Evolutionary conservation across 2,113 vertebrate genomes (phyloP).

Genomic region (Odobenus rosmarus): DNA sequence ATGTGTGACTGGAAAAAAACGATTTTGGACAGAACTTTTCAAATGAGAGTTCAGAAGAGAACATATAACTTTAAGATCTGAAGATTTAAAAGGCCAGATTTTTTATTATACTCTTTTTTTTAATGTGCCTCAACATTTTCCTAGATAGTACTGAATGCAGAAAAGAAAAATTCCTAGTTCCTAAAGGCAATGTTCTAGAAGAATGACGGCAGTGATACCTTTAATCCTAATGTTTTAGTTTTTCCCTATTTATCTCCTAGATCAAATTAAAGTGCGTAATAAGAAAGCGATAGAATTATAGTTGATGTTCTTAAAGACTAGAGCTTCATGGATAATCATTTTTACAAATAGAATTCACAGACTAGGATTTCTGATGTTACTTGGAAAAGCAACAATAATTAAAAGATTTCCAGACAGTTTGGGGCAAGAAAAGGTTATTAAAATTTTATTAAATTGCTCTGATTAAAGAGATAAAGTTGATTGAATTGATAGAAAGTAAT

Average conservation of each 20-base stretch:
- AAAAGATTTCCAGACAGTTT: not conserved
- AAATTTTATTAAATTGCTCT: slow-evolving; percentile 15
- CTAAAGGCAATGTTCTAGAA: not conserved
- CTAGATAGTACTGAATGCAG: not conserved
- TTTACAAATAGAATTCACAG: not conserved
- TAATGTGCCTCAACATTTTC: not conserved
- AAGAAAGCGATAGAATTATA: not conserved
- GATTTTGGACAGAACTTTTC: not conserved
- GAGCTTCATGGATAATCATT: not conserved
- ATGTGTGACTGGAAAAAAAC: not conserved
- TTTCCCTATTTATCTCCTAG: not conserved
- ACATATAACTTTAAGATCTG: not conserved
- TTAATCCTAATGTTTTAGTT: not conserved
- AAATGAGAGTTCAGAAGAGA: slow-evolving; percentile 16
- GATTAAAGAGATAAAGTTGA: slow-evolving; percentile 9
- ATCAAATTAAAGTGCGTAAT: not conserved
- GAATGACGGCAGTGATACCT: not conserved
- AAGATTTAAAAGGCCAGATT: not conserved
- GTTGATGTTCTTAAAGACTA: not conserved
- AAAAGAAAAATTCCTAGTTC: not conserved
- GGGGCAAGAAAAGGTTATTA: not conserved
- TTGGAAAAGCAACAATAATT: slow-evolving; percentile 25
- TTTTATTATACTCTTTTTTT: not conserved
- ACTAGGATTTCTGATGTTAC: not conserved
- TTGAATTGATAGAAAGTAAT: slow-evolving; percentile 20